These are phyloP conservation scores for Anhinga anhinga DNA, from an alignment of 2,113 vertebrate species.

Conservation along the genomic window DNA sequence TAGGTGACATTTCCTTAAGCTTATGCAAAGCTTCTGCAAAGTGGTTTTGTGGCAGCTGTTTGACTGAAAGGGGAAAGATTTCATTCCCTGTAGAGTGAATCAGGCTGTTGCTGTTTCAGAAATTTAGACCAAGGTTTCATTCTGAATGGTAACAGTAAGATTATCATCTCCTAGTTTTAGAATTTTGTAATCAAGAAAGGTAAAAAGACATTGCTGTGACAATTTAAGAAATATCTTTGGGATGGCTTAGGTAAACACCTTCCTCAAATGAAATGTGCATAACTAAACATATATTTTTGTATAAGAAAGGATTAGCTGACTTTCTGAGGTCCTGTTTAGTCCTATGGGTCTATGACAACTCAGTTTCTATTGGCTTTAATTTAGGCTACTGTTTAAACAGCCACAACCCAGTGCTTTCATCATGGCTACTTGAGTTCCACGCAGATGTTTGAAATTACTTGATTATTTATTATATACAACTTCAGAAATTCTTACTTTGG, in stretches of 20 bases:
- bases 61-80: background rate
- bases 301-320: background rate
- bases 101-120: background rate
- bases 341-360: background rate
- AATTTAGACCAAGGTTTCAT: background rate
- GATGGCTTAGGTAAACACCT: background rate
- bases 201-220: background rate
- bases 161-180: background rate
- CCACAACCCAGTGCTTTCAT: background rate
- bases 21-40: background rate
- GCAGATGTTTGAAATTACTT: slow-evolving; percentile 21
- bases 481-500: background rate
- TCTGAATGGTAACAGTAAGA: background rate
- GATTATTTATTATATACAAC: background rate
- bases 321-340: background rate
- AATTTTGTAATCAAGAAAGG: background rate
- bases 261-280: background rate
- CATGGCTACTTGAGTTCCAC: background rate
- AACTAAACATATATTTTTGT: background rate
- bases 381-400: background rate
- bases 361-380: background rate
- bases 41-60: background rate
- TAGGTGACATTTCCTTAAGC: background rate
- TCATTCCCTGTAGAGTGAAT: background rate
- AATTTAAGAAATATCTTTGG: background rate